Conservation (phyloP, 2,113 vertebrate genomes). For the Nyctibius bracteatus region DNA sequence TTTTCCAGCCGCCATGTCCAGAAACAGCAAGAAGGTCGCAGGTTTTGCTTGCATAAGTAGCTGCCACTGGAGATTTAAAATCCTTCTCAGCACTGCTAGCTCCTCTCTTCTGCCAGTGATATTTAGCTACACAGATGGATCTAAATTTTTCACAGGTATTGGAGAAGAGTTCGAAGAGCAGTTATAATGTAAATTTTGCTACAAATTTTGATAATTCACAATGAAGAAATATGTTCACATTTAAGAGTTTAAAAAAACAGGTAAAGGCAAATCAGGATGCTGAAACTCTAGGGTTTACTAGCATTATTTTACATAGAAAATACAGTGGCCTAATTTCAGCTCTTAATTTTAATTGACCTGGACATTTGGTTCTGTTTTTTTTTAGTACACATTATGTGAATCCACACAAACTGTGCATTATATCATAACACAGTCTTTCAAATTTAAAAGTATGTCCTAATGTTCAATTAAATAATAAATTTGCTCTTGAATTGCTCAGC, state of each 20-base stretch:
- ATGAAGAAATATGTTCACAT: background rate
- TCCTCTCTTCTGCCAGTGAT: background rate
- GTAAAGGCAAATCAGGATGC: background rate
- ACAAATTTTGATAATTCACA: background rate
- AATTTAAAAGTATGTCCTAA: background rate
- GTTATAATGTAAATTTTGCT: background rate
- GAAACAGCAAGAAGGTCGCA: background rate
- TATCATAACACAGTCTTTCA: background rate
- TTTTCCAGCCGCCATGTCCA: background rate
- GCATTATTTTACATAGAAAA: background rate
- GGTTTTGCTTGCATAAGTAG: background rate
- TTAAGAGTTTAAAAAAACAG: background rate
- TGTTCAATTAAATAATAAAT: background rate
- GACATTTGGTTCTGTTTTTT: background rate
- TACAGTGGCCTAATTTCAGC: background rate
- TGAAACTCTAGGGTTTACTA: background rate
- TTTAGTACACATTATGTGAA: background rate
- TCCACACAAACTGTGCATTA: background rate
- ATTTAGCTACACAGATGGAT: background rate
- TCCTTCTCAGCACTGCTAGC: background rate
- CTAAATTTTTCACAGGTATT: background rate
- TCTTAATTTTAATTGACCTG: background rate
- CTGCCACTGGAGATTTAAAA: background rate
- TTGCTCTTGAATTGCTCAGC: background rate
- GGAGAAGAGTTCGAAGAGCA: background rate